These are phyloP conservation scores for Hylaeus anthracinus DNA, from an alignment of 1,140 invertebrate species.

Conservation along the genomic window DNA sequence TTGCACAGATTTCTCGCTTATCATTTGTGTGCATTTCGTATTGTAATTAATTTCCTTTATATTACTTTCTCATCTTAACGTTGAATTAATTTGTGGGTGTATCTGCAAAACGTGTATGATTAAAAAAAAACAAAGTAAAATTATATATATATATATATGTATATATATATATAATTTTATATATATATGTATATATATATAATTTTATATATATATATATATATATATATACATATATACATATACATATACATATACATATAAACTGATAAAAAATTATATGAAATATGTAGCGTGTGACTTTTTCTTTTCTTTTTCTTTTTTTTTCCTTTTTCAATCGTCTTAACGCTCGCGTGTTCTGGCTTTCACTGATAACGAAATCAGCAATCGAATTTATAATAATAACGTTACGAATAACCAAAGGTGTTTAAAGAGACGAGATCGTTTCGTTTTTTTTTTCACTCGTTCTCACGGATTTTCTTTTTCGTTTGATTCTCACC, in stretches of 20 bases:
- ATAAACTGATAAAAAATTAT: constrained; percentile 42
- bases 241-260: constrained; percentile 37
- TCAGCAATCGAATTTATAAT: constrained; percentile 23
- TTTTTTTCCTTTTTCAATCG: constrained; percentile 9
- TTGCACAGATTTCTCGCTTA: constrained; percentile 14
- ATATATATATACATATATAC: constrained; percentile 33
- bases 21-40: constrained; percentile 32
- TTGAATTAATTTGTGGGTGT: constrained; percentile 41
- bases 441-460: constrained; percentile 20
- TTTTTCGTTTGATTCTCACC: constrained; percentile 26
- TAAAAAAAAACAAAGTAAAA: constrained; percentile 28
- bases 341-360: constrained; percentile 15
- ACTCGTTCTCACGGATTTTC: constrained; percentile 21
- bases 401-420: constrained; percentile 27
- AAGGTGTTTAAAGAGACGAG: constrained; percentile 19
- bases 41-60: constrained; percentile 51
- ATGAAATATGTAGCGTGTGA: constrained; percentile 55
- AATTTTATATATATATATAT: constrained; percentile 48
- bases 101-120: constrained; percentile 52
- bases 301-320: constrained; percentile 9
- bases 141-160: constrained; percentile 40
- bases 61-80: constrained; percentile 32
- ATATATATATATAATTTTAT: constrained; percentile 38
- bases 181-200: constrained; percentile 38
- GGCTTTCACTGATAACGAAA: constrained; percentile 2